Base-by-base conservation (phyloP, 2,888 invertebrate species). In the Scaptomyza cyrtandrae region DNA sequence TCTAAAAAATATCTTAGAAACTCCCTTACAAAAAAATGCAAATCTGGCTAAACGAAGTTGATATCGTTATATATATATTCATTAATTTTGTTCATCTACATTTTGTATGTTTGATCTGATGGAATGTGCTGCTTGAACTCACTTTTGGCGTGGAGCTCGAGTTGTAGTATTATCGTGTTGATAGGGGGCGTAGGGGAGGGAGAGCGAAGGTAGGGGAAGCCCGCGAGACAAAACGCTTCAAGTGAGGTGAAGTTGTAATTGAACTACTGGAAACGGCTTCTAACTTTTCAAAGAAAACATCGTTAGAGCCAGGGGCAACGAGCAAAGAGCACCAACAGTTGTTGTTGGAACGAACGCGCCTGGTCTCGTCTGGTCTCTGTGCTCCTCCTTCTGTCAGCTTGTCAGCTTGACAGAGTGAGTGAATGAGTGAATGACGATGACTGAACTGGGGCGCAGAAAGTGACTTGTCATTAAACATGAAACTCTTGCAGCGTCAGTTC, bases 391-490 rank as follows among this genome's bases (percentile, higher is more conserved):
- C 24, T 1, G 19, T 19, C 19, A 19, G 24, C n/a, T n/a, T n/a
- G n/a, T 24, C 63, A 0, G 52, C 3, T 29, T 33, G 52, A 2
- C 27, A 9, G 44, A 27, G 4, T 54, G 54, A 46, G 41, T 65
- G 84, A 71, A 67, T 13, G 33, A 35, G 27, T 6, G 52, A 37
- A 39, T 27, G 37, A 39, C 76, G 85, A 76, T 73, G 79, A 76
- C 66, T 85, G 81, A 81, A 86, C 81, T 88, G 86, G 86, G 81
- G 73, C 84, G 86, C 88, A 80, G 86, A 88, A 85, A 86, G 88
- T 88, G 85, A 86, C 88, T 84, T 86, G 87, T 74, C 86, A 80
- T 88, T 83, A 85, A 88, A 80, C 82, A 82, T 80, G 86, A 86
- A 82, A 82, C 84, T 82, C 82, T 82, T 79, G 80, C 86, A 82